Base-by-base conservation (phyloP, 1,140 invertebrate genomes). In the Drosophila pachea region DNA sequence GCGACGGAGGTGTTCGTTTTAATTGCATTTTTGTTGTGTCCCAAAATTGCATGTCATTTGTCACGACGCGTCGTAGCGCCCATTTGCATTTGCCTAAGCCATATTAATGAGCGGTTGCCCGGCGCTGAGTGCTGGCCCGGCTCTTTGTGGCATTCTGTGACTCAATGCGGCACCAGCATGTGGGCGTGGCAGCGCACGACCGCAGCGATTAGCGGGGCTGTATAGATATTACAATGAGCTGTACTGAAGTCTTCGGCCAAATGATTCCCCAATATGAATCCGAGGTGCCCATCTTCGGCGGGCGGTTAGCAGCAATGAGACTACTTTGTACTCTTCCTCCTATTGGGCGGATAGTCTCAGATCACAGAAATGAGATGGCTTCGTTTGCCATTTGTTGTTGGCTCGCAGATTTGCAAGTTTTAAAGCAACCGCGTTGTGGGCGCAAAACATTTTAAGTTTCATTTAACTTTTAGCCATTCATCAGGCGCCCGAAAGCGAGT, bases 11-110 rank as follows among this genome's bases (percentile, higher is more conserved):
- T 75, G 67, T 70, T 76, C 42, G 59, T 60, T 73, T 83, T 83
- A 83, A 83, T 83, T 83, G 79, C 79, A 83, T 83, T 83, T 75
- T 76, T 77, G 66, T 74, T 78, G 76, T 66, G 79, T 60, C 61
- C 52, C 54, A 70, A 83, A 83, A 83, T 86, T 86, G 76, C 81
- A 76, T 78, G 81, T 86, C 79, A 83, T 83, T 79, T 84, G 79
- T 84, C 76, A 79, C 53, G 60, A 68, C 59, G 54, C 54, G 31
- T 45, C 54, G 40, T 40, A 45, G 16, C 40, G 54, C 43, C 66
- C 69, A 76, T 76, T 68, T 73, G 69, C 76, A 76, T 84, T 86
- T 65, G 54, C 73, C 76, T 83, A 83, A 84, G 69, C 81, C 63
- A 79, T 76, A 84, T 86, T 86, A 86, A 84, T 79, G 81, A 81